These are phyloP conservation scores for Parotocinclus haroldoi DNA, from an alignment of 2,797 vertebrate genomes.

Conservation along the genomic window DNA sequence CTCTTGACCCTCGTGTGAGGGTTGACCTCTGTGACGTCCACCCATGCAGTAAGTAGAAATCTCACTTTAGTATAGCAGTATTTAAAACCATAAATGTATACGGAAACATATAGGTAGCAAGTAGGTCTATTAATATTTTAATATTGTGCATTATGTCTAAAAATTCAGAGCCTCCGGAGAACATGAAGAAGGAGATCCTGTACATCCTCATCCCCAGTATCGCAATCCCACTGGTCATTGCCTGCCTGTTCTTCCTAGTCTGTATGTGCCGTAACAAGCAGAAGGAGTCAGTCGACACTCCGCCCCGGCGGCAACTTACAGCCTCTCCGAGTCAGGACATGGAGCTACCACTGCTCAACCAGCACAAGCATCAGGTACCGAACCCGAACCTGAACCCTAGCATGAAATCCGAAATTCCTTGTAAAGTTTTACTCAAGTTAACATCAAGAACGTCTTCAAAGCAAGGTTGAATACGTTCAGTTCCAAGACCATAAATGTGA, in stretches of 20 bases:
- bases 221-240: constrained; percentile 87
- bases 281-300: constrained; percentile 77
- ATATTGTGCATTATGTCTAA: constrained; percentile 3
- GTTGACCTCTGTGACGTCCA: constrained; percentile 90
- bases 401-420: too few species aligned
- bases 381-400: too few species aligned
- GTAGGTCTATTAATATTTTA: neutral
- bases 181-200: constrained; percentile 88
- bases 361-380: constrained; percentile 87
- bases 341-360: constrained; percentile 88
- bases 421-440: too few species aligned
- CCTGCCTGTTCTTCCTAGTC: constrained; percentile 94
- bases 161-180: constrained; percentile 78
- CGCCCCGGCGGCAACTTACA: constrained; percentile 81
- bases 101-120: too few species aligned
- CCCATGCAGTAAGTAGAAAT: constrained; percentile 85
- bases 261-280: constrained; percentile 96
- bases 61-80: too few species aligned
- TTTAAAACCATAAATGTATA: neutral
- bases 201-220: constrained; percentile 94
- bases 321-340: constrained; percentile 86
- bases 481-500: too few species aligned
- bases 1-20: constrained; percentile 85
- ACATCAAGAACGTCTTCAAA: too few species aligned
- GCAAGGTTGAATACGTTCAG: too few species aligned